Evolutionary conservation across 2,113 vertebrate species (phyloP), one percentile per base, ranked within the genome.

Genomic region (Labeo rohita): DNA sequence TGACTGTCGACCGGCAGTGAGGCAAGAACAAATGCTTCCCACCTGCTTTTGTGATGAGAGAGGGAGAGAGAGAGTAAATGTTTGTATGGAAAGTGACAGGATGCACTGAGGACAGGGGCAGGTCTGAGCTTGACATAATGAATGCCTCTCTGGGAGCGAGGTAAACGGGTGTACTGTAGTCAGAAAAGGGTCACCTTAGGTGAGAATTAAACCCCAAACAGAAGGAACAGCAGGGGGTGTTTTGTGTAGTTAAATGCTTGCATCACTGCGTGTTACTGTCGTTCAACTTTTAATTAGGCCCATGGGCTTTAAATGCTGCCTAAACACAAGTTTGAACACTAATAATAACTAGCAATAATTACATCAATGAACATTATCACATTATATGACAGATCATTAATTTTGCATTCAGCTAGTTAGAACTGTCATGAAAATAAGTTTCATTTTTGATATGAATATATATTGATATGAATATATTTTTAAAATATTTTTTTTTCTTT

Each of bases 151-250:
- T 65, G 50, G 65, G 59, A 49, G 28, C 13, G 2, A 15, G 2
- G 18, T 61, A 23, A 70, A 43, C 49, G 34, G 9, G 28, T 10
- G 68, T 21, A 56, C 21, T 18, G 75, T 13, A 61, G 45, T 56
- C 45, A 83, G 74, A n/a, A 39, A 23, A 80, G 49, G 54, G 54
- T 68, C 36, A 61, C 49, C 68, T 80, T 39, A 87, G 76, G 82
- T 84, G 52, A 80, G 36, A 63, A 15, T 23, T 49, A 23, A 49
- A 49, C 8, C 45, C 72, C 45, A 74, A 45, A 74, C 45, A 74
- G 72, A 49, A 74, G 39, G 43, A 74, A 23, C 72, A 49, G n/a
- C 43, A 28, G 45, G n/a, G 45, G 66, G 36, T 18, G 34, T 36
- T 66, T 70, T 70, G 15, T 72, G 8, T 2, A 6, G 8, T 18